Percentiles rank a stretch among this genome's conserved stretches.
phyloP scores from a whole-genome alignment of 2,113 vertebrate species.

The Coracopsis vasa region DNA sequence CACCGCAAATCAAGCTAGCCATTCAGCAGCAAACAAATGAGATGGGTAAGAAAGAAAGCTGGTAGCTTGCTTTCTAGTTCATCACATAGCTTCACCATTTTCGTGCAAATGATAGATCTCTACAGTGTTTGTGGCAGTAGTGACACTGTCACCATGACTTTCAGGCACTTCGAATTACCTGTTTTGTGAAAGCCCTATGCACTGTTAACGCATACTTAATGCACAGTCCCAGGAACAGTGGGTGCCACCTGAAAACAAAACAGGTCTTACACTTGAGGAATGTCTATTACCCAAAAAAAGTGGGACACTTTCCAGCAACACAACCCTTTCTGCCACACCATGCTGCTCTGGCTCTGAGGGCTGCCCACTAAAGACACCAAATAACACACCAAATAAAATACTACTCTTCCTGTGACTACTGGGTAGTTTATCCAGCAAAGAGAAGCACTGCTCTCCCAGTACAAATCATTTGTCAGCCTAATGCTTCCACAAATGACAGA shows the following conservation, averaged over 20 bases:
- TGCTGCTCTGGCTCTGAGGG: neutral
- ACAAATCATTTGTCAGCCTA: neutral
- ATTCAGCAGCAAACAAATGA: neutral
- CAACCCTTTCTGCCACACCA: neutral
- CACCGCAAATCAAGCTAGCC: neutral
- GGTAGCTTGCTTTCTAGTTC: neutral
- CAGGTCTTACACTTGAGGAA: neutral
- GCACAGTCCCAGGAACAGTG: neutral
- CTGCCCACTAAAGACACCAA: neutral
- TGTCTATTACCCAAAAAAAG: neutral
- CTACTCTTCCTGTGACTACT: neutral
- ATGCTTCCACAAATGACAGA: neutral
- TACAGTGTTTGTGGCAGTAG: neutral
- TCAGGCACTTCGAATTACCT: neutral
- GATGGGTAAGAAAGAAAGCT: neutral
- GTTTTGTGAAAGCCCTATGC: neutral
- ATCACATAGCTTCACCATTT: neutral
- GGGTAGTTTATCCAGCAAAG: neutral
- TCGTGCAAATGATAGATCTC: neutral
- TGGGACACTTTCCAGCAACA: neutral
- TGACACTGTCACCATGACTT: neutral
- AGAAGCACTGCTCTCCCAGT: neutral
- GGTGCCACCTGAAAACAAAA: neutral
- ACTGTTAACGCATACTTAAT: neutral
- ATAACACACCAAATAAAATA: neutral